Percentiles rank a stretch among this genome's conserved stretches.
Conservation (phyloP, 1,140 invertebrate species). For the Trialeurodes vaporariorum region DNA sequence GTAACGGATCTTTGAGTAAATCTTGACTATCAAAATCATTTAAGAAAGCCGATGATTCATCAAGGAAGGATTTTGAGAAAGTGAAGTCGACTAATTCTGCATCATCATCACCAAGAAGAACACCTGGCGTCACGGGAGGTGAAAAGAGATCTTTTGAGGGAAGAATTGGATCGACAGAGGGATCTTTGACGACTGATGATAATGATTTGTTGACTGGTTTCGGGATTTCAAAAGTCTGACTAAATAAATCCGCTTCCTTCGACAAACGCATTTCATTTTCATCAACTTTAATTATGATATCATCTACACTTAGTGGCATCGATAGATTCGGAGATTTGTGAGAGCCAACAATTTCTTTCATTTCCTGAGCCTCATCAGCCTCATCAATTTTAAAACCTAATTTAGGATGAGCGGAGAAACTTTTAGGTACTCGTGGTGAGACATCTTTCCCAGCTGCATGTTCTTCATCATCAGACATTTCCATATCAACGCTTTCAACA, state of each 20-base stretch:
- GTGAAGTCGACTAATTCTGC: not conserved
- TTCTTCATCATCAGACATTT: slow-evolving; percentile 54
- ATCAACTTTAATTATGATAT: not conserved
- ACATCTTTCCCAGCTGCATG: not conserved
- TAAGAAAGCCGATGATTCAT: not conserved
- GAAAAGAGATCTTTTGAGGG: not conserved
- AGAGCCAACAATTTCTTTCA: no score
- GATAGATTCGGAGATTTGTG: no score
- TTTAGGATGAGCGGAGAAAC: not conserved
- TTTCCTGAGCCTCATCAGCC: no score
- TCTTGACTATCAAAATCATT: not conserved
- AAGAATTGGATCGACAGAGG: not conserved
- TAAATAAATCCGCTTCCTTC: not conserved
- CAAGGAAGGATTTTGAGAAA: not conserved
- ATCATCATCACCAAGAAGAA: not conserved
- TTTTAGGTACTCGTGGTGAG: not conserved
- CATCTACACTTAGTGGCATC: not conserved
- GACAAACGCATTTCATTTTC: not conserved
- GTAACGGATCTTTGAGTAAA: not conserved
- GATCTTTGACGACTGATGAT: not conserved
- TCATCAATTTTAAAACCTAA: not conserved
- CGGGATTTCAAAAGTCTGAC: not conserved
- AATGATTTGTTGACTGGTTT: not conserved
- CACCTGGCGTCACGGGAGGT: not conserved
- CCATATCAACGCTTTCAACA: slow-evolving; percentile 56